phyloP scores from a whole-genome alignment of 1,140 invertebrate genomes.

The Neoseiulus cucumeris region DNA sequence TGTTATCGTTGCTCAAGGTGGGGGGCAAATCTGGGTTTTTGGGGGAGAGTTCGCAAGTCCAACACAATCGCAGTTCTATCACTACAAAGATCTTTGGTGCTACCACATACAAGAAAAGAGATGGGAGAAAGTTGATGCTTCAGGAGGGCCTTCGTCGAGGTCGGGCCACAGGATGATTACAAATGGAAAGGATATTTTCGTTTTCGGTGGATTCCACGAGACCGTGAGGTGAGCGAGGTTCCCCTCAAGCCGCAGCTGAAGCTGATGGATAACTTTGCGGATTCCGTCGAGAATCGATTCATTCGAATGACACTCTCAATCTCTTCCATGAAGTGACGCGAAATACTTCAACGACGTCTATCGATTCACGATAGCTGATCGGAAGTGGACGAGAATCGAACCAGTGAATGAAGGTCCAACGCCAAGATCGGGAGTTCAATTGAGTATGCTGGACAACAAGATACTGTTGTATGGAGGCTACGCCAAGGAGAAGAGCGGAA shows the following conservation, averaged over 20 bases:
- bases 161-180: conserved; percentile 75
- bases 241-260: too few species aligned
- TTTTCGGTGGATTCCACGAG: conserved; percentile 83
- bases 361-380: conserved; percentile 54
- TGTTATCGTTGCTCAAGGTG: conserved; percentile 29
- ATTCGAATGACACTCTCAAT: background rate
- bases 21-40: conserved; percentile 56
- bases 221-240: conserved; percentile 33
- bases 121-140: conserved; percentile 59
- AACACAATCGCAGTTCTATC: conserved; percentile 74
- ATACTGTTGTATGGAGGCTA: conserved; percentile 71
- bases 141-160: conserved; percentile 54
- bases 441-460: conserved; percentile 38
- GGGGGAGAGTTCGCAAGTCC: conserved; percentile 80
- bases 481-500: conserved; percentile 51
- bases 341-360: conserved; percentile 77
- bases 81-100: conserved; percentile 80
- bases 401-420: conserved; percentile 41
- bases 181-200: conserved; percentile 51
- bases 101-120: conserved; percentile 51
- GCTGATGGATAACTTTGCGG: too few species aligned
- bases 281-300: too few species aligned
- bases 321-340: conserved; percentile 45
- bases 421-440: conserved; percentile 51
- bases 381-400: conserved; percentile 56